phyloP scores from a whole-genome alignment of 2,888 invertebrate genomes.

The Tanytarsus gracilentus region DNA sequence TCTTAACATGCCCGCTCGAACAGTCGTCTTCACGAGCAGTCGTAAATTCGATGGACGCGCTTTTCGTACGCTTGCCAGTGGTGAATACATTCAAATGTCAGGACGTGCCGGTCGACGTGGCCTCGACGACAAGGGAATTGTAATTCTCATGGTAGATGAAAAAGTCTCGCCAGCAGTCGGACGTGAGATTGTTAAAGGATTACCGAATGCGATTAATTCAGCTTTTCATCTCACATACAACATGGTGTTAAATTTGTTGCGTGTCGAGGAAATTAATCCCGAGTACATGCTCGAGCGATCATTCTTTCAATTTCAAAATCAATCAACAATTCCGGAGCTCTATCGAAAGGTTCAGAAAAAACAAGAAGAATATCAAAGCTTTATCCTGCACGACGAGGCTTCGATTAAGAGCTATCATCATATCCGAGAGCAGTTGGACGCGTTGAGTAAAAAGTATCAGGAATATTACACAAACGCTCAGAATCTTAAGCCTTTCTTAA shows the following conservation, averaged over 20 bases:
- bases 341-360: conserved; percentile 65
- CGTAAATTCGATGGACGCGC: conserved; percentile 96
- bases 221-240: conserved; percentile 99
- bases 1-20: conserved; percentile 98
- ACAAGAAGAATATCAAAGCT: conserved; percentile 53
- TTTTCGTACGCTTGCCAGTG: conserved; percentile 89
- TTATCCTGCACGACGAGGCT: conserved; percentile 63
- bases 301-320: conserved; percentile 99
- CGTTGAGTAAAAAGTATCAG: conserved; percentile 65
- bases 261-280: conserved; percentile 99
- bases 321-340: conserved; percentile 83
- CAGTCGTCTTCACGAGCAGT: conserved; percentile 91
- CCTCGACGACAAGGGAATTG: conserved; percentile 92
- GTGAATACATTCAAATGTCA: conserved; percentile 99
- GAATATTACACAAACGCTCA: conserved; percentile 74
- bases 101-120: conserved; percentile 97
- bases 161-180: conserved; percentile 75
- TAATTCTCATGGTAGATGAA: conserved; percentile 97
- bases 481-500: conserved; percentile 85
- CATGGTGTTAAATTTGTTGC: conserved; percentile 91
- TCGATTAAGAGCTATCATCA: conserved; percentile 74
- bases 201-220: conserved; percentile 94
- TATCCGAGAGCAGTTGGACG: conserved; percentile 70
- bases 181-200: conserved; percentile 74
- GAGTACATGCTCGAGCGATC: conserved; percentile 98